A percentile compares a stretch with the other conserved stretches of the same genome.
These are phyloP conservation scores for Bilobella aurantiaca DNA, from an alignment of 1,140 invertebrate species.

Conservation along the genomic window DNA sequence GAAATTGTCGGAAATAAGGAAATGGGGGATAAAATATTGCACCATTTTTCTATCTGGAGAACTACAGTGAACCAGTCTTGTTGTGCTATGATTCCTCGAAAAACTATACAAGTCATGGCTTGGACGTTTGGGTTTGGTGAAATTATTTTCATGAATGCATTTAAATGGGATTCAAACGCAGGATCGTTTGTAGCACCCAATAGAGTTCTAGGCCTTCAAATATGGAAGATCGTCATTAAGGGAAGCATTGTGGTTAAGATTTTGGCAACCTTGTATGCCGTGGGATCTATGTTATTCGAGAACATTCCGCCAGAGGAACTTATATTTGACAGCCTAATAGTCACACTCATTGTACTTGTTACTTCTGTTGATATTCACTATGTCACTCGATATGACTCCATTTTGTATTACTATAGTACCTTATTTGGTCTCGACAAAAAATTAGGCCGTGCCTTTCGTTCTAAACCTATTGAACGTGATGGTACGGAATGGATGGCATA, in stretches of 20 bases:
- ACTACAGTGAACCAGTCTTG: neutral
- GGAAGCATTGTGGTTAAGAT: neutral
- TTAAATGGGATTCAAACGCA: neutral
- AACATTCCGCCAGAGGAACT: neutral
- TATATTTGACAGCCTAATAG: neutral
- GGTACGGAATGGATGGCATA: neutral
- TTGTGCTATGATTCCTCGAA: neutral
- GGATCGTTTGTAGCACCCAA: neutral
- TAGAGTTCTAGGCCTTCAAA: neutral
- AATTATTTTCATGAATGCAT: neutral
- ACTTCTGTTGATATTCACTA: neutral
- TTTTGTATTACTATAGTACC: neutral
- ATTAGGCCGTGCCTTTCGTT: neutral
- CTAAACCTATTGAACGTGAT: neutral
- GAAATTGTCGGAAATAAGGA: too few relatives aligned
- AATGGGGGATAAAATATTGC: too few relatives aligned
- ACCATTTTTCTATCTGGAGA: neutral
- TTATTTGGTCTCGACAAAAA: neutral
- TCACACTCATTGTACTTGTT: neutral
- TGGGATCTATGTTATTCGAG: neutral
- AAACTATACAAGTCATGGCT: neutral
- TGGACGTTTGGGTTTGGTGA: neutral
- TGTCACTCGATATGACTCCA: neutral
- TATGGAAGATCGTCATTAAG: neutral
- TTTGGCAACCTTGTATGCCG: neutral